Evolutionary conservation across 2,113 vertebrate genomes (phyloP), one percentile per base, ranked within the genome.

Genomic region (Engraulis encrasicolus): DNA sequence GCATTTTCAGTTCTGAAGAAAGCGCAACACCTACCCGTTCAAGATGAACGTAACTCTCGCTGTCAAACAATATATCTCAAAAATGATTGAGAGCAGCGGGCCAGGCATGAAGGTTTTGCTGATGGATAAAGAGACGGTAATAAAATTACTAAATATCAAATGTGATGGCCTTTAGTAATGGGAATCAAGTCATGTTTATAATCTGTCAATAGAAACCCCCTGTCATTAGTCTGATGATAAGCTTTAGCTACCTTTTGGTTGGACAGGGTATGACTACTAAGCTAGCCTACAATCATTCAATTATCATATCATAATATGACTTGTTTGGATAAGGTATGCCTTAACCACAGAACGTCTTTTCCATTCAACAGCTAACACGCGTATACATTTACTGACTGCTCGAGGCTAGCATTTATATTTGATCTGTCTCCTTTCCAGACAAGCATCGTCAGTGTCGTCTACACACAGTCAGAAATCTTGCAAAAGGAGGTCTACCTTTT

Each of bases 401-500:
- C 12, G 40, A 38, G 34, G 3, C 58, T 78, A 37, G 12, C 50
- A 37, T 36, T 58, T 40, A 17, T 54, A 14, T 40, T 48, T 71
- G 14, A 82, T 50, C 37, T 87, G n/a, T 80, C 80, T 2, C 86
- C 86, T 79, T 11, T 20, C 0, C 91, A 99, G 97, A 99, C 98
- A 80, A 94, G 97, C 1, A 94, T 97, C 0, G 97, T 99, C 61
- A 99, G 98, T 74, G 95, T 99, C 95, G 98, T 99, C 9, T 99
- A 98, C 93, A 98, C 96, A 0, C 98, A 99, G 90, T 99, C 98
- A 0, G 98, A 99, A 95, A 98, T 99, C 92, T 95, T 99, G 83
- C 98, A 99, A 95, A 97, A 94, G 81, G 98, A 99, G 88, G 98
- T 99, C 6, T 99, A 99, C 90, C 96, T 99, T 82, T 99, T 99